Conservation (phyloP, 2,888 invertebrate genomes). For the Kuschelorhynchus macadamiae region DNA sequence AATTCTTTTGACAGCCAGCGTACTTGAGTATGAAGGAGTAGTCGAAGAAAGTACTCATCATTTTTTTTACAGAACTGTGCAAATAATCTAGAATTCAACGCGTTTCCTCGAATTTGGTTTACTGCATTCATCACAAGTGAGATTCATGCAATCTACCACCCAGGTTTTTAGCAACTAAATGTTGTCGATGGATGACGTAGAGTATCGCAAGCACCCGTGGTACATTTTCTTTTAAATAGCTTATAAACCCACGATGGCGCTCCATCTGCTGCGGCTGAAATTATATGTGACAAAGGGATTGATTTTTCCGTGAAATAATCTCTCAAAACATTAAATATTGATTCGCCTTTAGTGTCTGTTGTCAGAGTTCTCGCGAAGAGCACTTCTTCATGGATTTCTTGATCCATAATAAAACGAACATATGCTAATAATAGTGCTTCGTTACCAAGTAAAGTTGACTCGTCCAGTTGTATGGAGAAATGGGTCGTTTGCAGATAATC, state of each 20-base stretch:
- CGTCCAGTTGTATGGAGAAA: neutral
- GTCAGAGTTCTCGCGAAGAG: neutral
- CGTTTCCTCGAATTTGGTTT: too few species aligned
- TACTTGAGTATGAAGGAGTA: too few species aligned
- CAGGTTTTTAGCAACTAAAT: slow-evolving; percentile 40
- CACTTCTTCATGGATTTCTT: neutral
- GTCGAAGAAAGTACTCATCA: too few species aligned
- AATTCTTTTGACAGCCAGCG: too few species aligned
- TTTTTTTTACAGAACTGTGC: too few species aligned
- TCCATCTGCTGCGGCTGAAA: slow-evolving; percentile 13
- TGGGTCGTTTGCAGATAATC: neutral
- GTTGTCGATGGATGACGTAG: slow-evolving; percentile 34
- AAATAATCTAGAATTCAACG: neutral
- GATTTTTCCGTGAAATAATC: slow-evolving; percentile 5
- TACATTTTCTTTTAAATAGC: slow-evolving; percentile 10
- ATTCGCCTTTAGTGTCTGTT: slow-evolving; percentile 17
- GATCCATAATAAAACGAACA: neutral
- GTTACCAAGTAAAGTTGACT: neutral
- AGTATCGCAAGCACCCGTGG: slow-evolving; percentile 30
- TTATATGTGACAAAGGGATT: slow-evolving; percentile 19
- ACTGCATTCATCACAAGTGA: too few species aligned
- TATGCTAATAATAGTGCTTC: neutral
- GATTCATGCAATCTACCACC: slow-evolving; percentile 9
- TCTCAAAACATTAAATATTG: slow-evolving; percentile 13
- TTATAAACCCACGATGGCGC: slow-evolving; percentile 10